Evolutionary conservation across 1,140 invertebrate species (phyloP).

Genomic region (Melipona quadrifasciata): DNA sequence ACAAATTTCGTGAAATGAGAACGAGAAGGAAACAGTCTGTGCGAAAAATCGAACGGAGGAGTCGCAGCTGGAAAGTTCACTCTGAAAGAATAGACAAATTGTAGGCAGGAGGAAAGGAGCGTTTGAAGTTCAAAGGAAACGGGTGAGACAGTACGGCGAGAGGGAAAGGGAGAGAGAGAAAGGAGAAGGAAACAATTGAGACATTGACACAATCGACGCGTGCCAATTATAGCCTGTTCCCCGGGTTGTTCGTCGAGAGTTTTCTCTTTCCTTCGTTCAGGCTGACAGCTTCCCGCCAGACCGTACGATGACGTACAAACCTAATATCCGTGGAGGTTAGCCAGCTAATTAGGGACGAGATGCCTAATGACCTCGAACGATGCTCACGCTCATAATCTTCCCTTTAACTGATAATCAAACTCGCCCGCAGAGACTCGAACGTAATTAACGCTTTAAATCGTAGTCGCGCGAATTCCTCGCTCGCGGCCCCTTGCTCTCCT

Average conservation of each 20-base stretch:
- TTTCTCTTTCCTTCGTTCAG: not conserved
- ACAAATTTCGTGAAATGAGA: not conserved
- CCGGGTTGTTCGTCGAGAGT: not conserved
- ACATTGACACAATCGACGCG: conserved; percentile 60
- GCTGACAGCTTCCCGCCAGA: not conserved
- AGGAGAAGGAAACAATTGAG: conserved; percentile 66
- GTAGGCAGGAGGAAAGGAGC: conserved; percentile 2
- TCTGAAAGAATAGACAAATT: not conserved
- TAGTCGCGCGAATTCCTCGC: not conserved
- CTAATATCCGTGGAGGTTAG: conserved; percentile 64
- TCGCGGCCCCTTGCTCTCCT: not conserved
- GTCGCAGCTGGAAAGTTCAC: not conserved
- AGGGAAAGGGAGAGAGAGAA: not conserved
- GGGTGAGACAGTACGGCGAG: not conserved
- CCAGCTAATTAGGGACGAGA: conserved; percentile 64
- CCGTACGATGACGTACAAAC: conserved; percentile 50
- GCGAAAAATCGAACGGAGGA: not conserved
- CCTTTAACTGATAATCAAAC: conserved; percentile 64
- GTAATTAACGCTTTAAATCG: conserved; percentile 29
- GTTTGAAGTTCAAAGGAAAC: not conserved
- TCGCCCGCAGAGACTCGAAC: not conserved
- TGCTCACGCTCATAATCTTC: conserved; percentile 52
- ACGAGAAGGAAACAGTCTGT: not conserved
- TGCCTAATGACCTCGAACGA: conserved; percentile 67
- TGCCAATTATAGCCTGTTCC: conserved; percentile 49